Evolutionary conservation across 2,113 vertebrate species (phyloP).

Genomic region (Bucco capensis): DNA sequence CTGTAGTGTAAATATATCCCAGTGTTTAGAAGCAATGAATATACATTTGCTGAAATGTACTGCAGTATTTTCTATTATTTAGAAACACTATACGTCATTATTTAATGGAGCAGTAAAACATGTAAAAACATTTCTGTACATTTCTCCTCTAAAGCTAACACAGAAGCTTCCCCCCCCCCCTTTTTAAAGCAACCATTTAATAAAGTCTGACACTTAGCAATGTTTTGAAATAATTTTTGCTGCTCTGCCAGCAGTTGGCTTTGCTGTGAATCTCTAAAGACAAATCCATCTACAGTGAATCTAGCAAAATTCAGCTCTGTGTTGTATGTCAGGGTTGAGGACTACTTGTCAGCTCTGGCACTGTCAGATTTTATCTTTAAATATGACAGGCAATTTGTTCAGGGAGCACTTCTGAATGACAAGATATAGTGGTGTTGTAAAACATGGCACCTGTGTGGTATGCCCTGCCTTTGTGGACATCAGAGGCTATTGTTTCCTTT

Average conservation of each 20-base stretch:
- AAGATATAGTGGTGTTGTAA: conserved; percentile 72
- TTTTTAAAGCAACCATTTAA: conserved; percentile 41
- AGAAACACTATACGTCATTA: conserved; percentile 6
- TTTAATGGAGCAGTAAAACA: background rate
- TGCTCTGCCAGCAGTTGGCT: conserved; percentile 37
- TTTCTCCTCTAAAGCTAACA: conserved; percentile 1
- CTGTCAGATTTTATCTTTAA: conserved; percentile 63
- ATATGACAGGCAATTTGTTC: conserved; percentile 66
- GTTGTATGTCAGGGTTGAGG: conserved; percentile 47
- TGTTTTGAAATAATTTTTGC: conserved; percentile 52
- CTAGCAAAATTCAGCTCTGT: conserved; percentile 29
- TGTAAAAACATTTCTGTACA: background rate
- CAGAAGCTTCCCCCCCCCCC: background rate
- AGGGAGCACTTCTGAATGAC: conserved; percentile 60
- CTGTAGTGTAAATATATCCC: conserved; percentile 9
- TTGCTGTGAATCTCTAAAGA: conserved; percentile 51
- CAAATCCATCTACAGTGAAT: conserved; percentile 48
- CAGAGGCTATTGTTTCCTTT: conserved; percentile 57
- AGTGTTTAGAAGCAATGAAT: background rate
- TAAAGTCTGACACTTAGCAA: conserved; percentile 38
- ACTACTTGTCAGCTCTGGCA: conserved; percentile 53
- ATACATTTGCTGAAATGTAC: background rate
- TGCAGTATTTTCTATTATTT: conserved; percentile 15
- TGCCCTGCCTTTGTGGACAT: conserved; percentile 53
- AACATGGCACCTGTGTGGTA: conserved; percentile 68